phyloP scores from a whole-genome alignment of 2,888 invertebrate species.

The Fissipunctia ypsillon region DNA sequence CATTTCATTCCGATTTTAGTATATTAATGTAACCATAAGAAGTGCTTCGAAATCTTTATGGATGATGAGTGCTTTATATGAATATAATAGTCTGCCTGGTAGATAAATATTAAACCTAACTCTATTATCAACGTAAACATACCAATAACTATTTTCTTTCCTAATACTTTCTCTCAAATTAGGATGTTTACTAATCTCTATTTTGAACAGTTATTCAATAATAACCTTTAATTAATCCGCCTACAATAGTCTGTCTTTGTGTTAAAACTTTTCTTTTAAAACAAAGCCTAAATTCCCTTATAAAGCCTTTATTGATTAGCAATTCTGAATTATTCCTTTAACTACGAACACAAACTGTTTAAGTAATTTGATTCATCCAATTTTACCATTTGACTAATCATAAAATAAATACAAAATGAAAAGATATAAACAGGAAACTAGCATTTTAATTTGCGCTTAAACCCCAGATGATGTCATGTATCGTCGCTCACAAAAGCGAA shows the following conservation, averaged over 20 bases:
- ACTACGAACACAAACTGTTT: conserved; percentile 53
- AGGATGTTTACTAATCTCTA: background rate
- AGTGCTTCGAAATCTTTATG: conserved; percentile 11
- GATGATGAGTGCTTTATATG: background rate
- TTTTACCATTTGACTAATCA: conserved; percentile 74
- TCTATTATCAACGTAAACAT: background rate
- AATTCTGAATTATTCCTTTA: conserved; percentile 52
- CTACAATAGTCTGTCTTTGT: conserved; percentile 32
- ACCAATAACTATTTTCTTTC: background rate
- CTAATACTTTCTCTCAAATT: conserved; percentile 20
- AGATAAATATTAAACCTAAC: background rate
- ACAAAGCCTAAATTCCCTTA: conserved; percentile 41
- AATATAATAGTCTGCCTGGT: background rate
- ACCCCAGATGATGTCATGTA: conserved; percentile 84
- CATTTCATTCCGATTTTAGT: conserved; percentile 34
- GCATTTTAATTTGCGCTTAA: conserved; percentile 83
- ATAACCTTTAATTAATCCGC: conserved; percentile 41
- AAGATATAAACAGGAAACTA: conserved; percentile 83
- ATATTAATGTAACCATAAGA: conserved; percentile 24
- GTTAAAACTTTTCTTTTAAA: conserved; percentile 16
- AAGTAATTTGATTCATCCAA: conserved; percentile 69
- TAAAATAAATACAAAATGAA: conserved; percentile 78
- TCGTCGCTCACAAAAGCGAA: conserved; percentile 69
- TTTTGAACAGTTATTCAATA: conserved; percentile 10
- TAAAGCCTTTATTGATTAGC: conserved; percentile 45